Base-by-base conservation (phyloP, 1,140 invertebrate species). In the Cephus cinctus region DNA sequence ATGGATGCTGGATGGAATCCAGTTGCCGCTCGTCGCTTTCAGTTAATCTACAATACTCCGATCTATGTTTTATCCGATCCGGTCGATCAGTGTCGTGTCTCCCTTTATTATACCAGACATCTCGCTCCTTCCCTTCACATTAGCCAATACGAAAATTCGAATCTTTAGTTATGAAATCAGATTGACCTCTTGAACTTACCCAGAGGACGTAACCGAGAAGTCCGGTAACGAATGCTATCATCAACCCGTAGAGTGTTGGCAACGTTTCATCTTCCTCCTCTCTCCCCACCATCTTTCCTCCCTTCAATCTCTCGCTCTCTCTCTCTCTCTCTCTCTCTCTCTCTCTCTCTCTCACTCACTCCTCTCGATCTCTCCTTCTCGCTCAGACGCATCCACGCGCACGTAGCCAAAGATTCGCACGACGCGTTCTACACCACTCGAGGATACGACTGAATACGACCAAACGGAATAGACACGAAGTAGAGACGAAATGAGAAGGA, bases 321-420 rank as follows among this genome's bases (percentile, higher is more conserved):
- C 40, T 47, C 40, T 15, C 5, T 23, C 14, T 30, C n/a, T 5
- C 11, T 16, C 14, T 31, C 19, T 21, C 20, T 43, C 36, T 47
- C 45, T 20, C 35, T 44, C 41, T 49, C 1, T 49, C 39, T 44
- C 21, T 49, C 16, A 15, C 31, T 11, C 11, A 30, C 9, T 30
- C 27, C 12, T 12, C 9, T 30, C 12, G 27, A 30, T 30, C 12
- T 12, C 15, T 36, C 12, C 27, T 30, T 30, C 25, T 27, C 89
- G 1, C 92, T 92, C 1, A 93, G 94, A 65, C 77, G 83, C 59
- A 85, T 88, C 6, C 84, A 90, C 59, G 80, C 83, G 2, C 83
- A 92, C 67, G 72, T 95, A 42, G 87, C 86, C 2, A 82, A 82
- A 22, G 92, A 91, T 35, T n/a, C n/a, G n/a, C n/a, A n/a, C n/a